Evolutionary conservation across 2,113 vertebrate genomes (phyloP), one percentile per base, ranked within the genome.

Genomic region (Sylvia atricapilla): DNA sequence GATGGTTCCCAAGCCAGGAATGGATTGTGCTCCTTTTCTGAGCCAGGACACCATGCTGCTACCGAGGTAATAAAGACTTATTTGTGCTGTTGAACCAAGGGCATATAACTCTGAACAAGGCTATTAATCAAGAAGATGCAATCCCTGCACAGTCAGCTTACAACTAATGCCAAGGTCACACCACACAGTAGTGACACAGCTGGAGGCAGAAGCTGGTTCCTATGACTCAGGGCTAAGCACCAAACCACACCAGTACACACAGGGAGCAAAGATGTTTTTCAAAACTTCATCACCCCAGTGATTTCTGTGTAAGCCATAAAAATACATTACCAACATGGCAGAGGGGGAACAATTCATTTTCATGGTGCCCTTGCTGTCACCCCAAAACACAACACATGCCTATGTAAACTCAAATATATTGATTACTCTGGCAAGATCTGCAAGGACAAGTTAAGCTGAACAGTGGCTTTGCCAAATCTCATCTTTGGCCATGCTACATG

Each of bases 91-190:
- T 1, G 20, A 95, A 95, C 47, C 68, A 74, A 80, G 70, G 63
- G 90, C 70, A 86, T 80, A 23, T 28, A 92, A 85, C 59, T 85
- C 70, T 18, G 47, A 95, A 64, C 63, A 69, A 91, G 74, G 67
- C 87, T 68, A 69, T 96, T 92, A 89, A 96, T 95, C 95, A 89
- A 73, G 84, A 82, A 87, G 89, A 89, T 85, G 81, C 91, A 79
- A 74, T 67, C 62, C 93, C 68, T 77, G 75, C 58, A 50, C 19
- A 70, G 70, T 87, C 94, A 91, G 89, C 86, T 84, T 60, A 39
- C 50, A 88, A 70, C 33, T 66, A 14, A 5, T 44, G 86, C 89
- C 94, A 94, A 95, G 91, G 95, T 95, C 89, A 93, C 78, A 33
- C 27, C 75, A 41, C 66, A 73, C 17, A 6, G 63, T 2, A 63